A percentile compares a stretch with the other conserved stretches of the same genome.
These are phyloP conservation scores for Aulostomus chinensis DNA, from an alignment of 2,797 vertebrate species.

Conservation along the genomic window DNA sequence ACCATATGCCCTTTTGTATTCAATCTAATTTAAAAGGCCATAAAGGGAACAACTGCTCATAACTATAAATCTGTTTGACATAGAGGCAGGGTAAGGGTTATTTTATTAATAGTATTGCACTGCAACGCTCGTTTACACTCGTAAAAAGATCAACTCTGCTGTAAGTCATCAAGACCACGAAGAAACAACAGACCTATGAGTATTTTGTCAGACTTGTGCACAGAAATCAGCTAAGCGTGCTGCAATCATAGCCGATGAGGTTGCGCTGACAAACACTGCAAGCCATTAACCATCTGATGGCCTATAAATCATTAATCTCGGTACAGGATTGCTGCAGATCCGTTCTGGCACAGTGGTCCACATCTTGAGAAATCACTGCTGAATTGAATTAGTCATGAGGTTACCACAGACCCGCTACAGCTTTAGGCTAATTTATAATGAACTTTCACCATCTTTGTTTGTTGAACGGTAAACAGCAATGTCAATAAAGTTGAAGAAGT, in stretches of 20 bases:
- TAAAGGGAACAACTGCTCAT: constrained; percentile 21
- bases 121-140: constrained; percentile 8
- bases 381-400: constrained; percentile 25
- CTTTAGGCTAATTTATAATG: too few species aligned
- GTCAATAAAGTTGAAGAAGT: constrained; percentile 17
- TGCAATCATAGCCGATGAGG: constrained; percentile 35
- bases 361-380: constrained; percentile 20
- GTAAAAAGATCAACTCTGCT: not conserved
- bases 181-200: too few species aligned
- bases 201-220: constrained; percentile 34
- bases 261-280: constrained; percentile 24
- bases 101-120: constrained; percentile 25
- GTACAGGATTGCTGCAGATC: constrained; percentile 11
- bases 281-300: constrained; percentile 41
- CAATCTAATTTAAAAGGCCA: constrained; percentile 20
- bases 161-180: too few species aligned
- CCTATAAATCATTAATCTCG: constrained; percentile 38
- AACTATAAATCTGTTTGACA: constrained; percentile 29
- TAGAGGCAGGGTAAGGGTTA: constrained; percentile 7
- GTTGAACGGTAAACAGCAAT: constrained; percentile 29
- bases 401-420: constrained; percentile 3
- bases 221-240: constrained; percentile 31
- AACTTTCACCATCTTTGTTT: constrained; percentile 24
- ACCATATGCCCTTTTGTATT: constrained; percentile 15
- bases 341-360: constrained; percentile 9